Conservation (phyloP, 1,140 invertebrate genomes). For the Lepidurus arcticus region DNA sequence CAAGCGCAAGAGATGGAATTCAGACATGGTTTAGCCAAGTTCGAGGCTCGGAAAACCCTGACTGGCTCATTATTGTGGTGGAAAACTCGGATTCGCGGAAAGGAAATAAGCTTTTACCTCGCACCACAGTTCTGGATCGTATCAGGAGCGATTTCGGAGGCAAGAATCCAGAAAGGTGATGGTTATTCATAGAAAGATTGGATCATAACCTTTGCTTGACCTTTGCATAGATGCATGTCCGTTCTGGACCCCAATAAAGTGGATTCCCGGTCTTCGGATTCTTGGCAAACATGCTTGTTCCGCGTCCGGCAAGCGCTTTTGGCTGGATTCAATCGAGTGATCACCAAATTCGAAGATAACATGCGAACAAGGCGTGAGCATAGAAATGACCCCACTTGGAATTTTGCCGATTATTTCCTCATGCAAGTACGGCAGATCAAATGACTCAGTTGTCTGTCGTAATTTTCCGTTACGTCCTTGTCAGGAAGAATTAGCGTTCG, state of each 20-base stretch:
- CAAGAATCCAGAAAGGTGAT: constrained; percentile 72
- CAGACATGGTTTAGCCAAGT: constrained; percentile 67
- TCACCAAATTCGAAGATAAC: constrained; percentile 82
- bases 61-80: constrained; percentile 91
- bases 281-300: constrained; percentile 75
- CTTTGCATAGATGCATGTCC: constrained; percentile 71
- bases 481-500: constrained; percentile 91
- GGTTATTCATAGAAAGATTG: background rate
- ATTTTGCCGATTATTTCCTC: constrained; percentile 90
- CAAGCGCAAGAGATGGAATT: constrained; percentile 75
- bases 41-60: constrained; percentile 45
- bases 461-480: constrained; percentile 39
- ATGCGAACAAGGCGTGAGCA: constrained; percentile 84
- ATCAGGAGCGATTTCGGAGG: constrained; percentile 87
- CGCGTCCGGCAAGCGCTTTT: constrained; percentile 77
- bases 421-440: constrained; percentile 60
- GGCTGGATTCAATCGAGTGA: constrained; percentile 75
- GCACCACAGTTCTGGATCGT: constrained; percentile 90
- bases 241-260: constrained; percentile 83
- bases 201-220: constrained; percentile 31
- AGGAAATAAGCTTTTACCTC: constrained; percentile 82
- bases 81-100: constrained; percentile 86
- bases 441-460: background rate
- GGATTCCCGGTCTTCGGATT: constrained; percentile 80
- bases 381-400: constrained; percentile 84